Evolutionary conservation across 2,113 vertebrate species (phyloP).

Genomic region (Morone chrysops): DNA sequence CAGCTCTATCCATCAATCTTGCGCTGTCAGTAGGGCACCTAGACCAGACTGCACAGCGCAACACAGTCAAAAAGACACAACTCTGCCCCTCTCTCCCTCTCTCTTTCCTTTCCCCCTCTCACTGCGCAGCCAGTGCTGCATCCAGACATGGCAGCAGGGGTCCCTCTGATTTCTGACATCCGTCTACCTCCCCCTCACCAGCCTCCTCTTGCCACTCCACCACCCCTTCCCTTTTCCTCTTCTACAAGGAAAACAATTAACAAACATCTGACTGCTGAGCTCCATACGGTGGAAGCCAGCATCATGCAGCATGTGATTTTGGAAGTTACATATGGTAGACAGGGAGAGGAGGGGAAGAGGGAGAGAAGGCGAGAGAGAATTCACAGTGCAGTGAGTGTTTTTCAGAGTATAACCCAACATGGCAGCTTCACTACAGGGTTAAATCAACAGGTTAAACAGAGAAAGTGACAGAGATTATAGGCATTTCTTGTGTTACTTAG

Average conservation of each 20-base stretch:
- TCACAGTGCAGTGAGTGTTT: conserved; percentile 2
- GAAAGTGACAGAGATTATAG: background rate
- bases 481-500: background rate
- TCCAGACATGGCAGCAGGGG: conserved; percentile 69
- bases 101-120: conserved; percentile 39
- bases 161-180: conserved; percentile 70
- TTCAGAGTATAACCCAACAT: conserved; percentile 53
- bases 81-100: conserved; percentile 31
- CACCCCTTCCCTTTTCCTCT: conserved; percentile 12
- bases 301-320: conserved; percentile 55
- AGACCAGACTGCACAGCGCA: conserved; percentile 58
- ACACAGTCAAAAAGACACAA: conserved; percentile 55
- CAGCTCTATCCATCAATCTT: conserved; percentile 72
- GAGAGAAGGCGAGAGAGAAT: background rate
- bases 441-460: conserved; percentile 74
- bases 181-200: conserved; percentile 42
- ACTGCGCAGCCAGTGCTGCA: conserved; percentile 60
- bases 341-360: background rate
- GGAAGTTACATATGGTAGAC: conserved; percentile 38
- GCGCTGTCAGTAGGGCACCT: conserved; percentile 60
- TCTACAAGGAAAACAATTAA: conserved; percentile 69
- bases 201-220: conserved; percentile 4
- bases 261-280: conserved; percentile 64
- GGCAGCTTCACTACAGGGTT: conserved; percentile 55
- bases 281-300: conserved; percentile 63